Conservation (phyloP, 2,113 vertebrate genomes). For the Embiotoca jacksoni region DNA sequence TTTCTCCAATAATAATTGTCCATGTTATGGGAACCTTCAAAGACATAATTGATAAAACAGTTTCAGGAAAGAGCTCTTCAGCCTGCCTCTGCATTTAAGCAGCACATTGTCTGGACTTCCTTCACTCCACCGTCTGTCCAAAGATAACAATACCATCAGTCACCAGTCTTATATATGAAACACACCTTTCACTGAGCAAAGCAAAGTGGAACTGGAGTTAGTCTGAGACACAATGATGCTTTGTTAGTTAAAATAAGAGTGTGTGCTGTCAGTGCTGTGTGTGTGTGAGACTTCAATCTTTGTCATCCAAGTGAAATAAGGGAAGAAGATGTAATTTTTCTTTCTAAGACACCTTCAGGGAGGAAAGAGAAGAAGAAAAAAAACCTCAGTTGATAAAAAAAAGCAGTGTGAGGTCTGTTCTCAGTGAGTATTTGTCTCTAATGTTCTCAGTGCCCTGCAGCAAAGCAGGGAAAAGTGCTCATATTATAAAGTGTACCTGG, state of each 20-base stretch:
- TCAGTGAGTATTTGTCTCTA: slow-evolving; percentile 65
- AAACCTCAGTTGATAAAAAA: neutral
- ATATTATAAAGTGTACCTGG: slow-evolving; percentile 60
- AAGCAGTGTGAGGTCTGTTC: slow-evolving; percentile 52
- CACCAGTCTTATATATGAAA: neutral
- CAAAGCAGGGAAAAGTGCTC: slow-evolving; percentile 38
- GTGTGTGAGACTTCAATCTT: neutral
- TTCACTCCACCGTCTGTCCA: too few species aligned
- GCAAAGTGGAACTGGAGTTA: neutral
- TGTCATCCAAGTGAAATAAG: slow-evolving; percentile 24
- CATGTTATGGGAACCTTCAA: too few species aligned
- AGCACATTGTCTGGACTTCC: too few species aligned
- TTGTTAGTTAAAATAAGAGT: neutral
- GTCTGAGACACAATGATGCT: neutral
- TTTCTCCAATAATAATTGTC: too few species aligned
- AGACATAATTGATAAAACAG: too few species aligned
- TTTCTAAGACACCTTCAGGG: slow-evolving; percentile 29
- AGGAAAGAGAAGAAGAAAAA: slow-evolving; percentile 7
- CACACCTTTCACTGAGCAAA: neutral
- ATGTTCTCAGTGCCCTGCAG: slow-evolving; percentile 57
- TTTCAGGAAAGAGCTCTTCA: too few species aligned
- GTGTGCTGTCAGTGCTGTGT: neutral
- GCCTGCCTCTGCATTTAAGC: too few species aligned
- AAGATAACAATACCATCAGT: too few species aligned
- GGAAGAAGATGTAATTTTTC: slow-evolving; percentile 50